phyloP scores from a whole-genome alignment of 2,113 vertebrate genomes.

The Herpailurus yagouaroundi region DNA sequence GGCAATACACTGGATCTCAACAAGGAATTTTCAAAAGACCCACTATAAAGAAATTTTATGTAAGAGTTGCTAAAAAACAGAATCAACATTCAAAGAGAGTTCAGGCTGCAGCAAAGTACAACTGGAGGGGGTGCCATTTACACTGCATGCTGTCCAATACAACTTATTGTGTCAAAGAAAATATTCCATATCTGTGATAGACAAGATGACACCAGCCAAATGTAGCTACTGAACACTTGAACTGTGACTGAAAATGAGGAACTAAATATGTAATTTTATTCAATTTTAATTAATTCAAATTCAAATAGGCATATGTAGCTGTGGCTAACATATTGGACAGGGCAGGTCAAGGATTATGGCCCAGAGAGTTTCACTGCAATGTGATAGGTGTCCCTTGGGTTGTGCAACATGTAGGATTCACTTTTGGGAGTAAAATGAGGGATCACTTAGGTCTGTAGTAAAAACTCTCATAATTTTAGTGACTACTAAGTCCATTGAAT shows the following conservation, averaged over 20 bases:
- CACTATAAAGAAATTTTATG: neutral
- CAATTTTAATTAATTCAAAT: neutral
- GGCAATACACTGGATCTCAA: neutral
- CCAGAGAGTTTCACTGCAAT: neutral
- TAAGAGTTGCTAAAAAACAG: neutral
- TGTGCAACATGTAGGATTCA: neutral
- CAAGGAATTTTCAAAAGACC: neutral
- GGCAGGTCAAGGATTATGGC: neutral
- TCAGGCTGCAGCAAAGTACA: neutral
- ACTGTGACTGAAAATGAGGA: neutral
- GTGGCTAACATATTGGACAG: neutral
- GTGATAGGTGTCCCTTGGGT: neutral
- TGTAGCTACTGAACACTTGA: neutral
- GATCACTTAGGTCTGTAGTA: neutral
- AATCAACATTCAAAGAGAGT: neutral
- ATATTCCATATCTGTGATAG: neutral
- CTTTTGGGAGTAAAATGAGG: neutral
- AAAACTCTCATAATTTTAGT: neutral
- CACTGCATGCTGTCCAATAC: neutral
- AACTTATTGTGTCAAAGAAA: neutral
- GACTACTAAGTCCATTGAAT: neutral
- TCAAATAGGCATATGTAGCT: neutral
- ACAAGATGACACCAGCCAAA: neutral
- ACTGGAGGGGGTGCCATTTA: neutral
- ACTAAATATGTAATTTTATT: neutral